Percentiles rank a stretch among this genome's conserved stretches.
Evolutionary conservation across 2,797 vertebrate species (phyloP).

Genomic region (Cheirogaleus major): DNA sequence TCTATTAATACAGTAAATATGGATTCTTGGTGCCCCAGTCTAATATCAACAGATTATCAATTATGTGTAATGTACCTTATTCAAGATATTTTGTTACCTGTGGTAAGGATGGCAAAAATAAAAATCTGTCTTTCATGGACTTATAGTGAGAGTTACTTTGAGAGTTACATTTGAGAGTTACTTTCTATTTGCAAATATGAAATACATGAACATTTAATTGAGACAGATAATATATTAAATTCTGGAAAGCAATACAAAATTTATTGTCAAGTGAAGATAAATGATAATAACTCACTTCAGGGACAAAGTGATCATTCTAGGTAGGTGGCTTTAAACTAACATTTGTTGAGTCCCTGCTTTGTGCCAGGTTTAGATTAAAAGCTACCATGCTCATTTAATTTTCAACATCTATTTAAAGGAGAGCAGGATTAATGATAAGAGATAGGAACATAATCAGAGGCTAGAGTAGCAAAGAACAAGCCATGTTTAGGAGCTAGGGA

Average conservation of each 20-base stretch:
- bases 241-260: slow-evolving; percentile 6
- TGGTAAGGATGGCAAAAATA: slow-evolving; percentile 18
- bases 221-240: neutral
- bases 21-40: neutral
- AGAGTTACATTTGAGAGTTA: slow-evolving; percentile 4
- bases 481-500: neutral
- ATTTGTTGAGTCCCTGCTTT: neutral
- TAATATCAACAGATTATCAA: neutral
- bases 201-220: slow-evolving; percentile 9
- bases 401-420: slow-evolving; percentile 24
- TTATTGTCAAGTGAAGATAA: neutral
- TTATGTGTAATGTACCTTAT: neutral
- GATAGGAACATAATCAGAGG: neutral
- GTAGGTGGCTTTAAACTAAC: neutral
- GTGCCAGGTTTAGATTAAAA: slow-evolving; percentile 26
- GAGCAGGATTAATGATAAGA: neutral
- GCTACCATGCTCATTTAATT: neutral
- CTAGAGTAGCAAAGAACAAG: neutral
- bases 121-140: neutral
- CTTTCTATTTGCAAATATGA: neutral
- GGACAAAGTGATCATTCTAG: slow-evolving; percentile 1
- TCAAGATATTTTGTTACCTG: neutral
- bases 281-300: neutral
- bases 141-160: too few species aligned
- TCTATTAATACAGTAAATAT: neutral